Evolutionary conservation across 2,888 invertebrate genomes (phyloP).

Genomic region (Rosalia funebris): DNA sequence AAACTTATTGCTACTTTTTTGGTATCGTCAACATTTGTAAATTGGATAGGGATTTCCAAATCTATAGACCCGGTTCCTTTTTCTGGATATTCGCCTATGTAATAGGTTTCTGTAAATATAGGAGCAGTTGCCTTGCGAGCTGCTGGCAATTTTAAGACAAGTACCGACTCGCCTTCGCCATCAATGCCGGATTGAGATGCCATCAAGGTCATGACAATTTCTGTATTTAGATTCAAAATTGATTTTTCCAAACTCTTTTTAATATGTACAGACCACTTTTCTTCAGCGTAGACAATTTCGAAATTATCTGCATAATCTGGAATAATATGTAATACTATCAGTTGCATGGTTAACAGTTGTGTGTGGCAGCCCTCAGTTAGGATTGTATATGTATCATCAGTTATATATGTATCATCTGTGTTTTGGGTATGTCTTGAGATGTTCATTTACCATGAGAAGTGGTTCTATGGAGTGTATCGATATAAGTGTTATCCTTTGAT

Average conservation of each 20-base stretch:
- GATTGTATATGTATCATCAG: too few species aligned
- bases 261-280: conserved; percentile 7
- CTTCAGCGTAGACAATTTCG: conserved; percentile 13
- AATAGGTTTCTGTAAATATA: conserved; percentile 8
- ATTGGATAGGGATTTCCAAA: conserved; percentile 3
- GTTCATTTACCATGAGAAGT: too few species aligned
- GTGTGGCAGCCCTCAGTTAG: too few species aligned
- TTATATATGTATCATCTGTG: too few species aligned
- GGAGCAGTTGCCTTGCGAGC: neutral
- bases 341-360: neutral
- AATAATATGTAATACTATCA: conserved; percentile 12
- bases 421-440: too few species aligned
- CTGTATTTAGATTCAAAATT: neutral
- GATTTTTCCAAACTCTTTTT: conserved; percentile 3
- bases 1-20: neutral
- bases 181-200: conserved; percentile 11
- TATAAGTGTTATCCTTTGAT: too few species aligned
- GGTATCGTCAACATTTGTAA: neutral
- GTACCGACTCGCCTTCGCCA: neutral
- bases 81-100: conserved; percentile 9
- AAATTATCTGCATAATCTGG: conserved; percentile 32
- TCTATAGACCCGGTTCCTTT: neutral
- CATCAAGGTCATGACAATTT: conserved; percentile 19
- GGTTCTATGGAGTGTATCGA: too few species aligned
- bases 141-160: conserved; percentile 11